Evolutionary conservation across 2,113 vertebrate species (phyloP).

Genomic region (Sus scrofa): DNA sequence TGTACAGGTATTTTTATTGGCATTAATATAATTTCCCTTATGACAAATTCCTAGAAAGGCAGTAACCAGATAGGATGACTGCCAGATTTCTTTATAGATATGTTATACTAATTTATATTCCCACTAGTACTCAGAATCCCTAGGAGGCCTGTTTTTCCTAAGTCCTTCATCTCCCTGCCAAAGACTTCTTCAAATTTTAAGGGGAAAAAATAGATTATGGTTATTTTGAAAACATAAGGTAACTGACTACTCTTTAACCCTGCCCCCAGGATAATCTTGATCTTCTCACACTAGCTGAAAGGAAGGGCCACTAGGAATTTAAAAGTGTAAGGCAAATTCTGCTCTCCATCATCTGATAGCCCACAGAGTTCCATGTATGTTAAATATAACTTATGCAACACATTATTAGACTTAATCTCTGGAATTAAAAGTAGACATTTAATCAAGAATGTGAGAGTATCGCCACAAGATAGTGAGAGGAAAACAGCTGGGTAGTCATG

Average conservation of each 20-base stretch:
- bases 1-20: background rate
- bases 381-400: background rate
- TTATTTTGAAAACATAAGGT: background rate
- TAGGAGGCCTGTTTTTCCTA: background rate
- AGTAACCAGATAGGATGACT: background rate
- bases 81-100: constrained; percentile 20
- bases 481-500: background rate
- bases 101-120: background rate
- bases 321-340: background rate
- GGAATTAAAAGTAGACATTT: background rate
- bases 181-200: constrained; percentile 32
- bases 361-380: background rate
- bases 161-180: background rate
- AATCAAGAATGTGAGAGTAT: background rate
- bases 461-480: background rate
- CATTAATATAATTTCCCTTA: constrained; percentile 30
- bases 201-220: background rate
- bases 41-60: background rate
- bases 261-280: background rate
- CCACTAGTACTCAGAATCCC: background rate
- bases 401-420: background rate
- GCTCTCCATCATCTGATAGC: background rate
- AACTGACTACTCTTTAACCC: background rate
- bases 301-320: background rate
- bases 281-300: constrained; percentile 25